Evolutionary conservation across 2,888 invertebrate species (phyloP).

Genomic region (Thumatha senex): DNA sequence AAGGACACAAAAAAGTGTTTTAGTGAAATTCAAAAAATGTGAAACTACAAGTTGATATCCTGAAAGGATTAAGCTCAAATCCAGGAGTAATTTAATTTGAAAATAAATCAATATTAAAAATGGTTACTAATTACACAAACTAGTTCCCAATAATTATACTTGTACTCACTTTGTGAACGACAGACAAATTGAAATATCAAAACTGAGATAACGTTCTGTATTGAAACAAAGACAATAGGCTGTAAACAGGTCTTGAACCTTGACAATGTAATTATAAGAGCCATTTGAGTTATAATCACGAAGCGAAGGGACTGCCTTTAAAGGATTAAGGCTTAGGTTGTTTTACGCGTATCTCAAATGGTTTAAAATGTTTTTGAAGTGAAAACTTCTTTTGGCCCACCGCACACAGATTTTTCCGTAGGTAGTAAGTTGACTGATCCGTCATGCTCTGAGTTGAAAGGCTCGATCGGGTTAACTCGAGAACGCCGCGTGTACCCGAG

Average conservation of each 20-base stretch:
- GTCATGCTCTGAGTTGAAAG: too few species aligned
- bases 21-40: too few species aligned
- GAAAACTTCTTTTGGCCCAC: too few species aligned
- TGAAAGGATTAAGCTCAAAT: not conserved
- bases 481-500: too few species aligned
- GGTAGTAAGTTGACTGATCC: too few species aligned
- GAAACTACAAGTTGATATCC: too few species aligned
- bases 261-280: conserved; percentile 59
- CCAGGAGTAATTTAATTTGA: not conserved
- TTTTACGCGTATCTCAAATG: conserved; percentile 9
- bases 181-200: conserved; percentile 39
- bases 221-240: conserved; percentile 53
- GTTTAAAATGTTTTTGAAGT: not conserved
- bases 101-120: conserved; percentile 9
- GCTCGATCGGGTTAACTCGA: too few species aligned
- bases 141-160: conserved; percentile 7
- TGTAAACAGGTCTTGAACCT: conserved; percentile 52
- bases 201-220: conserved; percentile 21
- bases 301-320: conserved; percentile 43
- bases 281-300: conserved; percentile 46
- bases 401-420: too few species aligned
- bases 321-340: conserved; percentile 11
- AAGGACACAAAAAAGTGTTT: too few species aligned
- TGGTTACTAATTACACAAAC: conserved; percentile 9
- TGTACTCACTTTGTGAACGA: conserved; percentile 4